Percentiles rank a stretch among this genome's conserved stretches.
Conservation (phyloP, 2,797 vertebrate genomes). For the Oreochromis mossambicus region DNA sequence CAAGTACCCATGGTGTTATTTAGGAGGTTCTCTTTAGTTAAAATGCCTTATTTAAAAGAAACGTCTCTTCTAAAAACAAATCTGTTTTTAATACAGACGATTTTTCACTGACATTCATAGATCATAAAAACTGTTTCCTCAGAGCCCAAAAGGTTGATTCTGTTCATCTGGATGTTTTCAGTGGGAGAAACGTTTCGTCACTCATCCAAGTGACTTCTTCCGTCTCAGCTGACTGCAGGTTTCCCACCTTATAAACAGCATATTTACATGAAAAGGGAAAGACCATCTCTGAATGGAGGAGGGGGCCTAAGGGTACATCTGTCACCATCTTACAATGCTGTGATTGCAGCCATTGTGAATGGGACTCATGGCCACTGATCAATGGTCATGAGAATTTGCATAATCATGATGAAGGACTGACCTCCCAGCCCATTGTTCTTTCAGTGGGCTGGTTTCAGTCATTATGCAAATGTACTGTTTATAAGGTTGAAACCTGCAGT, state of each 20-base stretch:
- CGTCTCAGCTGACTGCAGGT: background rate
- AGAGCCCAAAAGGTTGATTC: background rate
- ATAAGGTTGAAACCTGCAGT: background rate
- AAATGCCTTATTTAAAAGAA: background rate
- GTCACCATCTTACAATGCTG: background rate
- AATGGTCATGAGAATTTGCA: background rate
- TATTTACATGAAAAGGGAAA: background rate
- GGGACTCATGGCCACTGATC: too few species aligned
- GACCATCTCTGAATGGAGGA: background rate
- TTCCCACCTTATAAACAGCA: background rate
- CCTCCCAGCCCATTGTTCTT: background rate
- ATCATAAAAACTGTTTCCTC: background rate
- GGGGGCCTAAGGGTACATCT: background rate
- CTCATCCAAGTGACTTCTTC: background rate
- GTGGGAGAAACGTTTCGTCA: background rate
- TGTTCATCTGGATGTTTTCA: background rate
- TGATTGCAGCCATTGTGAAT: accelerated
- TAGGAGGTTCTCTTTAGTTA: accelerated
- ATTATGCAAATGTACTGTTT: accelerated
- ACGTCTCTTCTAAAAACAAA: background rate
- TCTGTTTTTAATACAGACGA: background rate
- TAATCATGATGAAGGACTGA: background rate
- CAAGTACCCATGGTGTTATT: background rate
- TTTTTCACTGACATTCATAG: background rate
- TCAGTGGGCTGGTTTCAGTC: accelerated